A percentile compares a stretch with the other conserved stretches of the same genome.
Evolutionary conservation across 2,888 invertebrate species (phyloP).

Genomic region (Acleris literana): DNA sequence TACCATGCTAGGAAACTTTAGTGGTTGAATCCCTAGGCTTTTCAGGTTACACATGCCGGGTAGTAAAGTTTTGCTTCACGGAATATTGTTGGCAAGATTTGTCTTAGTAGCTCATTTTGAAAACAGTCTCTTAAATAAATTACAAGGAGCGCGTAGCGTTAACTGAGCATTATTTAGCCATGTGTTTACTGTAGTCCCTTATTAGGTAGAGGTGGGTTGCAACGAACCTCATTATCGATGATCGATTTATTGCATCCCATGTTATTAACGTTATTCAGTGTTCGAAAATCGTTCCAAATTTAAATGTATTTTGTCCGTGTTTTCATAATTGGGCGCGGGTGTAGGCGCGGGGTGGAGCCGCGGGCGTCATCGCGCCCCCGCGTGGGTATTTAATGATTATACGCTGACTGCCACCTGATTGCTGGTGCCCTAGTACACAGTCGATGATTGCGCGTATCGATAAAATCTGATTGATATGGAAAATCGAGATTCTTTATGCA

Average conservation of each 20-base stretch:
- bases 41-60: slow-evolving; percentile 8
- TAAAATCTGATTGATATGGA: slow-evolving; percentile 48
- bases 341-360: slow-evolving; percentile 63
- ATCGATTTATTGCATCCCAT: slow-evolving; percentile 47
- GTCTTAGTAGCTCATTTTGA: slow-evolving; percentile 5
- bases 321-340: slow-evolving; percentile 81
- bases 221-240: slow-evolving; percentile 59
- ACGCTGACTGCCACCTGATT: slow-evolving; percentile 83
- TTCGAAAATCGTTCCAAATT: slow-evolving; percentile 67
- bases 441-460: slow-evolving; percentile 70
- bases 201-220: slow-evolving; percentile 58
- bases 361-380: slow-evolving; percentile 77
- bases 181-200: slow-evolving; percentile 38
- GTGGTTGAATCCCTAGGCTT: slow-evolving; percentile 31
- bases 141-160: too few species aligned
- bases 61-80: slow-evolving; percentile 43
- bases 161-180: too few species aligned
- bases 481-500: slow-evolving; percentile 22
- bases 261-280: slow-evolving; percentile 59
- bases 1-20: slow-evolving; percentile 50
- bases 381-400: slow-evolving; percentile 84
- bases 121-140: slow-evolving; percentile 6
- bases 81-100: slow-evolving; percentile 53
- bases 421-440: slow-evolving; percentile 61
- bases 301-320: slow-evolving; percentile 81